Base-by-base conservation (phyloP, 30 jellyfish, hydroid and myxozoan genomes). In the Phacellophora camtschatica region DNA sequence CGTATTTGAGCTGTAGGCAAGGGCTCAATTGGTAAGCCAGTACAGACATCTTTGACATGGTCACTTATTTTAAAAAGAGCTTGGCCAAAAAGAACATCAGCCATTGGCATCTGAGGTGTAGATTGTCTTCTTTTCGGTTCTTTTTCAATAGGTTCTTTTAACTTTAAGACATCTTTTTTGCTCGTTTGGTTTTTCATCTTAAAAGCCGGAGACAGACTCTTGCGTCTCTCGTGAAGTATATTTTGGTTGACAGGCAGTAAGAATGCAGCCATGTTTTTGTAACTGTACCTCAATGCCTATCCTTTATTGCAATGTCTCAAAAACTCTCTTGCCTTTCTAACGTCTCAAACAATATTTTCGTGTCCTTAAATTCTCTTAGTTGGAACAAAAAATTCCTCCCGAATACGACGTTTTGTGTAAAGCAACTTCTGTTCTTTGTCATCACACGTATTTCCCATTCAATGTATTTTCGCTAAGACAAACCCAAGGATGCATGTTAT, bases 21-120 rank as follows among this genome's bases (percentile, higher is more conserved):
- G 9, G 99, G 99, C 9, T 93, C 90, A 19, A 86, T 55, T 33
- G 99, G 99, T 8, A 93, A 57, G 6, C 99, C 99, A 32, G 94
- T 56, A 59, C 99, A 93, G 9, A 93, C 51, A 33, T 93, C 99
- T 49, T 83, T 66, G 13, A 93, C 91, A n/a, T 72, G 65, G 59
- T 64, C 91, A 31, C 91, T 80, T 35, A 80, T 80, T 33, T 80
- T 80, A 69, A 12, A 48, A 66, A 80, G 67, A 9, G 91, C 91
- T 66, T 80, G 91, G 16, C 84, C 77, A 37, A 65, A 62, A 19
- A 61, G 70, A 25, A 53, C 77, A 31, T 27, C 50, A 46, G 66
- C 76, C 5, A 62, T 66, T 4, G 86, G 25, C 2, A 71, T 31
- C 15, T 46, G 84, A 12, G 91, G 91, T 45, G 58, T 65, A 4